phyloP scores from a whole-genome alignment of 2,888 invertebrate genomes.

The Omphaloscelis lunosa region DNA sequence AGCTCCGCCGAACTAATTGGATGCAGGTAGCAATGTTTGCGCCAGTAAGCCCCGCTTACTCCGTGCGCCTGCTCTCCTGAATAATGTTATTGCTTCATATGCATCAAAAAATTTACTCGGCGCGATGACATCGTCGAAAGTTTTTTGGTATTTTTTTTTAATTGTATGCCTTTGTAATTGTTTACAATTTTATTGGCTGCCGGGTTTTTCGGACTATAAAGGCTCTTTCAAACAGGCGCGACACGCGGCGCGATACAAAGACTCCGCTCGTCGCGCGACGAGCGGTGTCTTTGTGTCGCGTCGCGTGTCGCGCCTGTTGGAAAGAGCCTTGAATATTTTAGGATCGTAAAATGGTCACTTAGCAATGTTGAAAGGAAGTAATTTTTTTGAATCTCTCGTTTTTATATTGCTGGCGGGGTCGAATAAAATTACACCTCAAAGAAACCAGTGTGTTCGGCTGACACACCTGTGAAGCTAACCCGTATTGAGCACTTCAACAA shows the following conservation, averaged over 20 bases:
- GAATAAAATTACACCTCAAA: background rate
- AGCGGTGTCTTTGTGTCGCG: no score
- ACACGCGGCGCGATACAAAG: no score
- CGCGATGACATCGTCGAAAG: slow-evolving; percentile 26
- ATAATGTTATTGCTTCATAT: slow-evolving; percentile 74
- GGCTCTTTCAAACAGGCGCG: no score
- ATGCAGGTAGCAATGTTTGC: slow-evolving; percentile 81
- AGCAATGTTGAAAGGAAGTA: background rate
- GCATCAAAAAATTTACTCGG: slow-evolving; percentile 67
- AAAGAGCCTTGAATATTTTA: no score
- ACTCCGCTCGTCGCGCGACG: no score
- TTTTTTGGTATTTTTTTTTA: slow-evolving; percentile 42
- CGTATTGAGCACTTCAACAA: background rate
- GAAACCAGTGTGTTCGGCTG: background rate
- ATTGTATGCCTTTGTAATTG: slow-evolving; percentile 34
- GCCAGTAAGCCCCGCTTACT: slow-evolving; percentile 66
- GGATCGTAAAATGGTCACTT: background rate
- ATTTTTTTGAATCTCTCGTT: background rate
- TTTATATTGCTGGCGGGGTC: background rate
- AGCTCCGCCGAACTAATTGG: slow-evolving; percentile 80
- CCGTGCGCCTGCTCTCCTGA: slow-evolving; percentile 55
- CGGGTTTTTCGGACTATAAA: background rate
- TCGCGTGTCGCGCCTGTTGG: no score
- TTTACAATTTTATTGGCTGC: slow-evolving; percentile 9
- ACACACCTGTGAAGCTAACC: background rate